A percentile compares a stretch with the other conserved stretches of the same genome.
Conservation (phyloP, 2,797 vertebrate genomes). For the Gymnocypris eckloni region DNA sequence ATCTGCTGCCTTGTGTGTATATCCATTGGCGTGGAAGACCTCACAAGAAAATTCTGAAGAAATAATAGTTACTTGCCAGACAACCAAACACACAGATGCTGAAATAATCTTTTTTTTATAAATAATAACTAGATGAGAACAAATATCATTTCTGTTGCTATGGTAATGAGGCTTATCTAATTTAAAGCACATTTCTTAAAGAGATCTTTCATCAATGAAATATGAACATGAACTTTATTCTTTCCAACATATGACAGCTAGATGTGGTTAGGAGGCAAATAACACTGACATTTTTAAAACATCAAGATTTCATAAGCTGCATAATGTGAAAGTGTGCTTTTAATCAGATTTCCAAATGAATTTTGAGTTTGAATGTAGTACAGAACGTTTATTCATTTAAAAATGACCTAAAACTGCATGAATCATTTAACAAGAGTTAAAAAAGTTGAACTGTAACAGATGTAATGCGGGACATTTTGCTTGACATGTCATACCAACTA, state of each 20-base stretch:
- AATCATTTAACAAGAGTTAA: not conserved
- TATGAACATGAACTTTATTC: not conserved
- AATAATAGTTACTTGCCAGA: conserved; percentile 8
- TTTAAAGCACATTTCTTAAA: not conserved
- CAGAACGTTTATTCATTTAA: not conserved
- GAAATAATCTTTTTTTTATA: conserved; percentile 9
- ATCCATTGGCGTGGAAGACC: not conserved
- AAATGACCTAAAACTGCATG: not conserved
- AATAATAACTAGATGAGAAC: not conserved
- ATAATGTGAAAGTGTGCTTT: not conserved
- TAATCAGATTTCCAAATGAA: not conserved
- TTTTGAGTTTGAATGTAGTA: not conserved
- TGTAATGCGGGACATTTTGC: not conserved
- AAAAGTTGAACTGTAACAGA: not conserved
- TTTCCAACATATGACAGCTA: not conserved
- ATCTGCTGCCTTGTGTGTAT: conserved; percentile 8
- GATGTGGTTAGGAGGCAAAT: not conserved
- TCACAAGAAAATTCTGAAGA: conserved; percentile 10
- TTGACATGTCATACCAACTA: not conserved
- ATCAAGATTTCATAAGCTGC: not conserved
- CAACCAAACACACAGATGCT: conserved; percentile 19
- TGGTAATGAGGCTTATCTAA: conserved; percentile 23
- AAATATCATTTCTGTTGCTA: conserved; percentile 22
- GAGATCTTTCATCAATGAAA: not conserved
- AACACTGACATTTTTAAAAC: not conserved